Percentiles rank a stretch among this genome's conserved stretches.
Evolutionary conservation across 2,113 vertebrate genomes (phyloP).

Genomic region (Phalacrocorax carbo): DNA sequence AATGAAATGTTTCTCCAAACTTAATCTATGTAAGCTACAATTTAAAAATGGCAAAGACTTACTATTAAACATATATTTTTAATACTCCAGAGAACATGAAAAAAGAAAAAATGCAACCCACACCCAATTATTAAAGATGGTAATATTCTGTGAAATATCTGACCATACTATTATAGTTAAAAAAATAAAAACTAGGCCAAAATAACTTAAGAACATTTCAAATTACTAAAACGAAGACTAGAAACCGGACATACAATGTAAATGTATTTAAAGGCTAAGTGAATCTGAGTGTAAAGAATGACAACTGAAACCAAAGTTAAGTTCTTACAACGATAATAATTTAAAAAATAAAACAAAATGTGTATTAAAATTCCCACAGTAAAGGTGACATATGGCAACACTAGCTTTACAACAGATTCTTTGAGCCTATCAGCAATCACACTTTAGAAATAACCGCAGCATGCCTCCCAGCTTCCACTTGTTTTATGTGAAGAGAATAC

Average conservation of each 20-base stretch:
- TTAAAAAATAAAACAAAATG: not conserved
- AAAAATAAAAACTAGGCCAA: not conserved
- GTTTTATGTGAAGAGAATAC: not conserved
- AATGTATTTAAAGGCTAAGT: not conserved
- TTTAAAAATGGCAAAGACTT: constrained; percentile 50
- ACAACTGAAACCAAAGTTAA: not conserved
- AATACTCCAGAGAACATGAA: constrained; percentile 52
- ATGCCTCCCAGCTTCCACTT: not conserved
- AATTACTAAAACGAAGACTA: not conserved
- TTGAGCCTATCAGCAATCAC: not conserved
- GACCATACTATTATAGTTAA: not conserved
- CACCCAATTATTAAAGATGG: constrained; percentile 47
- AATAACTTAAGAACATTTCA: not conserved
- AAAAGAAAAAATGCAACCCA: constrained; percentile 46
- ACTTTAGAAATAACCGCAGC: not conserved
- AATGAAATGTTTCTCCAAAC: constrained; percentile 44
- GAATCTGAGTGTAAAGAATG: not conserved
- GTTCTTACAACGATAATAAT: not conserved
- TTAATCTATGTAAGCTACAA: constrained; percentile 39
- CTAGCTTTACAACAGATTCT: not conserved
- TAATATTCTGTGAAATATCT: not conserved
- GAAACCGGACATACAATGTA: not conserved
- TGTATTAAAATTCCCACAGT: not conserved
- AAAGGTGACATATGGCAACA: not conserved
- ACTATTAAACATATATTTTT: constrained; percentile 58